Base-by-base conservation (phyloP, 1,140 invertebrate genomes). In the Drosophila elegans region DNA sequence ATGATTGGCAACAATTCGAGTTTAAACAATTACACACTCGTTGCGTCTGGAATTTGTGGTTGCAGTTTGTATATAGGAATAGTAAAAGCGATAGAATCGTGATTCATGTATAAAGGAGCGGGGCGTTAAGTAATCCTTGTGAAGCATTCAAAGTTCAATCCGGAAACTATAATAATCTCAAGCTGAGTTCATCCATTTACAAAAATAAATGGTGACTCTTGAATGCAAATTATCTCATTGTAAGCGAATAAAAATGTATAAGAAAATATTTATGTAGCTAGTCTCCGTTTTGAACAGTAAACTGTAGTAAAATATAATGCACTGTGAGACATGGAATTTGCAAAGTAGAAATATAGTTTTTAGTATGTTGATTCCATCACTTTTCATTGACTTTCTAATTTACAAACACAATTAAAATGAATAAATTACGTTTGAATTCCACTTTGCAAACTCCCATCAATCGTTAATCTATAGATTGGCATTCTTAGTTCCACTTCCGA, bases 71-170 rank as follows among this genome's bases (percentile, higher is more conserved):
- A 71, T 48, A 71, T 71, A 71, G 68, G 52, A 71, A 71, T 71
- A 71, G 21, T 71, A 71, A 72, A 72, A 72, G 68, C 68, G 53
- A 32, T 44, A 56, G 68, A 71, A 48, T 48, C 64, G 55, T 46
- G 60, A 64, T 39, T 68, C 34, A 46, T 27, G 39, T 55, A 21
- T 68, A 45, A 21, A 34, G 9, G 59, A 27, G 36, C 13, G 63
- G 16, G 12, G 45, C 29, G n/a, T 4, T 13, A 27, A 16, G 27
- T 27, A 41, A 49, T 67, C 60, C 46, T 11, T 49, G 45, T 49
- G 45, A n/a, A 10, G 2, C 13, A 16, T 57, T 34, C 5, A 3
- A 48, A 39, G 27, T 51, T 51, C 2, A 3, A 16, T 21, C 10
- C 9, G 48, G 9, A 49, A 49, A 13, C 48, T 49, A 34, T 9